Evolutionary conservation across 2,888 invertebrate genomes (phyloP).

Genomic region (Nezara viridula): DNA sequence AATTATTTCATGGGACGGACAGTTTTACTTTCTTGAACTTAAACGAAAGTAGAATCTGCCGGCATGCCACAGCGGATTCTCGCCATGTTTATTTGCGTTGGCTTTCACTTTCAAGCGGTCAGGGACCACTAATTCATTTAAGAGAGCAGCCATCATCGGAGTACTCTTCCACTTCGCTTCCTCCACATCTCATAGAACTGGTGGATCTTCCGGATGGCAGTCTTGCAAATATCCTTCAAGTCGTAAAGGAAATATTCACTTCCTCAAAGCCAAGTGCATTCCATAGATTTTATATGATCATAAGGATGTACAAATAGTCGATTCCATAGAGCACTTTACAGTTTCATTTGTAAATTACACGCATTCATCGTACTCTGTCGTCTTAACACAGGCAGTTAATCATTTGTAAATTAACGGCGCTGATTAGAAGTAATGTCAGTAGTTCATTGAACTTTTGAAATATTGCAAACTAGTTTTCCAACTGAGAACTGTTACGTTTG

Average conservation of each 20-base stretch:
- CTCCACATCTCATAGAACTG: not conserved
- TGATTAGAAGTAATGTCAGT: too few species aligned
- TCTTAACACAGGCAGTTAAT: too few species aligned
- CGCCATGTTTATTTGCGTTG: slow-evolving; percentile 1
- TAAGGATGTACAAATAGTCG: too few species aligned
- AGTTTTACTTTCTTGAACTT: not conserved
- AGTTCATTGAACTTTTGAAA: too few species aligned
- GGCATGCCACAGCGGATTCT: not conserved
- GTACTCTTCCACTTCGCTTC: not conserved
- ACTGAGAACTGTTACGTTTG: too few species aligned
- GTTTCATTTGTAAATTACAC: too few species aligned
- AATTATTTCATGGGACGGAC: not conserved
- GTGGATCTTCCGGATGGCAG: not conserved
- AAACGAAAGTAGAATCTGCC: not conserved
- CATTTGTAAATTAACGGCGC: too few species aligned
- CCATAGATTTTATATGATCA: not conserved
- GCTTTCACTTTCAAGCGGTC: slow-evolving; percentile 27
- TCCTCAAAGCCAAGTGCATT: not conserved
- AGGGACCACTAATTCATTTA: slow-evolving; percentile 8
- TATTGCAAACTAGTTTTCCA: too few species aligned
- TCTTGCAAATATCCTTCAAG: not conserved
- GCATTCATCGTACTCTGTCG: too few species aligned
- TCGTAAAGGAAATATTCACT: not conserved
- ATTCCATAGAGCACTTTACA: too few species aligned
- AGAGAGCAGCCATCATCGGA: not conserved